Base-by-base conservation (phyloP, 1,140 invertebrate genomes). In the Pseudoatta argentina region DNA sequence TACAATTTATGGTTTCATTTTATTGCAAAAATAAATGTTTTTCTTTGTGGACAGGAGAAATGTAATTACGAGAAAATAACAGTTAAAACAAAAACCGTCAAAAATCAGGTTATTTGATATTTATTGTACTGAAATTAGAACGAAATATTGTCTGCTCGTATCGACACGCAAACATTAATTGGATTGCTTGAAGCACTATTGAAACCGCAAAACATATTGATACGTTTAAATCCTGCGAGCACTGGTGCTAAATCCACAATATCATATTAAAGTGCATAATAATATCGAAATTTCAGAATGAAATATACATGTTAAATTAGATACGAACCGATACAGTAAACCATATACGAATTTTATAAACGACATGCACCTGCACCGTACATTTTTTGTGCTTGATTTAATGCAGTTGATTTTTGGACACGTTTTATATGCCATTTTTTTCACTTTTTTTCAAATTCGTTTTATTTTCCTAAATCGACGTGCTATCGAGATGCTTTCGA, bases 151-250 rank as follows among this genome's bases (percentile, higher is more conserved):
- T 30, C 24, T 64, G 18, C 16, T 44, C 53, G 16, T 24, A 30
- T 7, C 53, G 12, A 27, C 18, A 16, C 8, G 55, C 67, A 14
- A 44, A 7, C 18, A 83, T 83, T 61, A 83, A 83, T 75, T 39
- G 55, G n/a, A 63, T 83, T 57, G 69, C 18, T 21, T 61, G 55
- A 63, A 63, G 34, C 39, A 64, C 55, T 83, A 63, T 63, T 73
- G 69, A 83, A 83, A 61, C 69, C 55, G 44, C 69, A 34, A 61
- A 75, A 83, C 79, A 75, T 63, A 63, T 63, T 48, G 55, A 75
- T 83, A 73, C 55, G 44, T 48, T 48, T 44, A 63, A 71, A 61
- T 75, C 55, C 39, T 51, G n/a, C n/a, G 27, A 63, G 69, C 39
- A 27, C 12, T 30, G 55, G 14, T 10, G 69, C 55, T 44, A 82